Evolutionary conservation across 2,113 vertebrate genomes (phyloP).

Genomic region (Pseudonaja textilis): DNA sequence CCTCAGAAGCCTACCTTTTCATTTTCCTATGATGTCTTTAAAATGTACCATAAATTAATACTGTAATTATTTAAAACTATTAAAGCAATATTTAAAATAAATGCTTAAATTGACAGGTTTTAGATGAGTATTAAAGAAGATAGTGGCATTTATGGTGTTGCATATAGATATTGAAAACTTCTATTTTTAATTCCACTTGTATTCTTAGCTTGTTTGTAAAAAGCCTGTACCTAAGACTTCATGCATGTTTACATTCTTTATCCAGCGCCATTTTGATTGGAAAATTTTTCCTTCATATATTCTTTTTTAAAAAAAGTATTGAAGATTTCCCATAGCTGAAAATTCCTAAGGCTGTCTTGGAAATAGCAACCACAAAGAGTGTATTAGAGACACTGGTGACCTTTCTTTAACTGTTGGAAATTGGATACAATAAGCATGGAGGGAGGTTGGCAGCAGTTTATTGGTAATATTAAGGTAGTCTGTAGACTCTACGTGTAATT

Average conservation of each 20-base stretch:
- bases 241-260: background rate
- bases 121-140: background rate
- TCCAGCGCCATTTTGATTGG: background rate
- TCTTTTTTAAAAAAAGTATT: background rate
- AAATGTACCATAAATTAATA: background rate
- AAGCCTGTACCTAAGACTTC: background rate
- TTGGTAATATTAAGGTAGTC: background rate
- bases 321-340: background rate
- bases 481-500: background rate
- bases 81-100: background rate
- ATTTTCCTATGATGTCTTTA: background rate
- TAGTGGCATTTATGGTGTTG: background rate
- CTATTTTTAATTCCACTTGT: background rate
- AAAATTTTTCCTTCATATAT: background rate
- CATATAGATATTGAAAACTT: background rate
- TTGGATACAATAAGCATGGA: background rate
- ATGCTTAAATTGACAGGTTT: background rate
- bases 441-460: background rate
- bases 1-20: background rate
- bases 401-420: background rate
- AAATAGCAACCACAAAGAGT: background rate
- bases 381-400: background rate
- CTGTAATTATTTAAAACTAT: background rate
- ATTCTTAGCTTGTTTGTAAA: background rate
- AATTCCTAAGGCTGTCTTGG: background rate